These are phyloP conservation scores for Trypoxylus dichotomus DNA, from an alignment of 1,140 invertebrate species.

Conservation along the genomic window DNA sequence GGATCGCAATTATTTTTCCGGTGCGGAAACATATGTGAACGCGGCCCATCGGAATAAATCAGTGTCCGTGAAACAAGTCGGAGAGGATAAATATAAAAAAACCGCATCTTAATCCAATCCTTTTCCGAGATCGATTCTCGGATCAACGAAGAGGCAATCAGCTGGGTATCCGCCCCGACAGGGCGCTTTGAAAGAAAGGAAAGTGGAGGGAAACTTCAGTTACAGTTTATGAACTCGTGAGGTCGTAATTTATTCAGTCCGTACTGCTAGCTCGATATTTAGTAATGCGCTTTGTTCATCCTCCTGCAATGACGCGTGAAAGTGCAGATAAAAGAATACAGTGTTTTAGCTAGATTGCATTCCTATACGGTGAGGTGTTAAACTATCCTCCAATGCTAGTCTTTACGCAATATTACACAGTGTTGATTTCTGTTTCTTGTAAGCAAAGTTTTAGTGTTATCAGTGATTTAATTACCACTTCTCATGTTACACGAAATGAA, in stretches of 20 bases:
- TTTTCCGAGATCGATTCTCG: constrained; percentile 28
- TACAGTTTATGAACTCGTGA: constrained; percentile 28
- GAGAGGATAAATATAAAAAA: constrained; percentile 30
- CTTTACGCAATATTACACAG: too few relatives aligned
- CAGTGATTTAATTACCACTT: too few relatives aligned
- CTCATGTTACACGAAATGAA: too few relatives aligned
- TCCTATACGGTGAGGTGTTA: too few relatives aligned
- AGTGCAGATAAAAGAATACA: too few relatives aligned
- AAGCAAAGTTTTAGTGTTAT: too few relatives aligned
- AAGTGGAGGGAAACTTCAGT: background rate
- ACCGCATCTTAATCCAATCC: constrained; percentile 33
- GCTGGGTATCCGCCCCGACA: background rate
- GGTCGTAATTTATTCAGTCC: constrained; percentile 31
- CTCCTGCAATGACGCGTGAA: too few relatives aligned
- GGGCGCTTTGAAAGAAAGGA: background rate
- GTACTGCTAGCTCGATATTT: background rate
- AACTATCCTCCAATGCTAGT: too few relatives aligned
- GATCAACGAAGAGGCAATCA: constrained; percentile 27
- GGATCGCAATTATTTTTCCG: background rate
- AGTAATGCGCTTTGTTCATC: background rate
- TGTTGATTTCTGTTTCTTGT: too few relatives aligned
- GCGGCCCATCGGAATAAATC: background rate
- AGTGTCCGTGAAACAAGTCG: background rate
- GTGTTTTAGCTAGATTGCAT: too few relatives aligned
- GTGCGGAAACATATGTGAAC: background rate